These are phyloP conservation scores for Heliangelus exortis DNA, from an alignment of 2,797 vertebrate genomes.

Conservation along the genomic window DNA sequence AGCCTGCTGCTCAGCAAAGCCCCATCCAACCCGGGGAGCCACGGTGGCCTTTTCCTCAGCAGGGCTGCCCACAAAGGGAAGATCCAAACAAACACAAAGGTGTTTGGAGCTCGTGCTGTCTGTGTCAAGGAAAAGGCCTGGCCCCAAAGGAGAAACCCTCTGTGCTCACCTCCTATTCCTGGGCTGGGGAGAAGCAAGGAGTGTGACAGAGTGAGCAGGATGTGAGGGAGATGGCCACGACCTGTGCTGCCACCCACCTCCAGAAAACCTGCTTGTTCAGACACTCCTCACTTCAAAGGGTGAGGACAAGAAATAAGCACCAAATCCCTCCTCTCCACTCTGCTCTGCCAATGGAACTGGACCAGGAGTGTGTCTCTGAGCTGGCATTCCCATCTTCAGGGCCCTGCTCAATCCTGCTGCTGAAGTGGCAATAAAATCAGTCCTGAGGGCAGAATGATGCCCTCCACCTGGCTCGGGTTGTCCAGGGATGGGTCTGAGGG, in stretches of 20 bases:
- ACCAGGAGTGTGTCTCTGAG: background rate
- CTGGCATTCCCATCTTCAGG: background rate
- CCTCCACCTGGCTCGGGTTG: background rate
- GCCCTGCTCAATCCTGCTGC: background rate
- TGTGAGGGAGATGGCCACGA: slow-evolving; percentile 69
- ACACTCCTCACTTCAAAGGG: slow-evolving; percentile 76
- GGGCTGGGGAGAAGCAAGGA: slow-evolving; percentile 75
- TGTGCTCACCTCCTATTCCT: slow-evolving; percentile 73
- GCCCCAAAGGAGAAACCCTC: slow-evolving; percentile 67
- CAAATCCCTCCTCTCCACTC: background rate
- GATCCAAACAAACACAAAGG: background rate
- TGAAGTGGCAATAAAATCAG: background rate
- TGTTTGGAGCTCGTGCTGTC: background rate
- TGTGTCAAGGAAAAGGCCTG: slow-evolving; percentile 75
- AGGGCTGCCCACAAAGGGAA: background rate
- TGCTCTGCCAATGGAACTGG: background rate
- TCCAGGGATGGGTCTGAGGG: background rate
- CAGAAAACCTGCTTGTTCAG: slow-evolving; percentile 86
- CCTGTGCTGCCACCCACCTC: slow-evolving; percentile 74
- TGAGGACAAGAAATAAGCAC: slow-evolving; percentile 61
- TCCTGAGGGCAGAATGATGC: background rate
- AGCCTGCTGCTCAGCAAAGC: background rate
- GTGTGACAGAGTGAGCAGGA: slow-evolving; percentile 63
- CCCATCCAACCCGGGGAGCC: background rate
- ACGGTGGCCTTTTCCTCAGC: background rate